Percentiles rank a stretch among this genome's conserved stretches.
phyloP scores from a whole-genome alignment of 2,888 invertebrate genomes.

The Dryococelus australis region DNA sequence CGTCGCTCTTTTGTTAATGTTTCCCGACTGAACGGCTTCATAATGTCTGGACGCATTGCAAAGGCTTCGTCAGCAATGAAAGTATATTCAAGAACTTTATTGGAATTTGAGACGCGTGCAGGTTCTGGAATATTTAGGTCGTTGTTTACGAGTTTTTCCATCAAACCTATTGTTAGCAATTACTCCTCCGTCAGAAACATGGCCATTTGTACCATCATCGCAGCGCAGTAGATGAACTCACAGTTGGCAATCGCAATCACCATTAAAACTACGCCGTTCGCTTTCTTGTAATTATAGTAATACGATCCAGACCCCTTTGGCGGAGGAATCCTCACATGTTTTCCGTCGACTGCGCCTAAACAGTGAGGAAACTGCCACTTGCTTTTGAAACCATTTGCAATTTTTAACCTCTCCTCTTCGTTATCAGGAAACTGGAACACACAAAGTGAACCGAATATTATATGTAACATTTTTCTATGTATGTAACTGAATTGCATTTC shows the following conservation, averaged over 20 bases:
- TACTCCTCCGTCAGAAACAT: background rate
- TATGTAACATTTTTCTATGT: too few species aligned
- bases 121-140: slow-evolving; percentile 44
- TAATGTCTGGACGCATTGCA: slow-evolving; percentile 41
- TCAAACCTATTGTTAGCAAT: background rate
- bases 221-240: background rate
- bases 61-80: slow-evolving; percentile 46
- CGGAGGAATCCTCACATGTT: slow-evolving; percentile 49
- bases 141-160: slow-evolving; percentile 22
- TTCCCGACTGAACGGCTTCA: slow-evolving; percentile 40
- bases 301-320: slow-evolving; percentile 23
- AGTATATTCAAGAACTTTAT: slow-evolving; percentile 44
- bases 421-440: slow-evolving; percentile 44
- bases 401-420: slow-evolving; percentile 45
- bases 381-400: slow-evolving; percentile 47
- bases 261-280: background rate
- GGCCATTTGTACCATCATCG: background rate
- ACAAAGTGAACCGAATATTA: too few species aligned
- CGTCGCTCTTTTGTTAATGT: slow-evolving; percentile 27
- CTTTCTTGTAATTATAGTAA: slow-evolving; percentile 31
- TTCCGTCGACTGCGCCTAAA: slow-evolving; percentile 41
- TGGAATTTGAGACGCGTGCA: slow-evolving; percentile 42
- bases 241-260: background rate
- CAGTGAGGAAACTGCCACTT: slow-evolving; percentile 36
- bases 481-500: too few species aligned